phyloP scores from a whole-genome alignment of 2,113 vertebrate genomes.

The Catharus minimus region DNA sequence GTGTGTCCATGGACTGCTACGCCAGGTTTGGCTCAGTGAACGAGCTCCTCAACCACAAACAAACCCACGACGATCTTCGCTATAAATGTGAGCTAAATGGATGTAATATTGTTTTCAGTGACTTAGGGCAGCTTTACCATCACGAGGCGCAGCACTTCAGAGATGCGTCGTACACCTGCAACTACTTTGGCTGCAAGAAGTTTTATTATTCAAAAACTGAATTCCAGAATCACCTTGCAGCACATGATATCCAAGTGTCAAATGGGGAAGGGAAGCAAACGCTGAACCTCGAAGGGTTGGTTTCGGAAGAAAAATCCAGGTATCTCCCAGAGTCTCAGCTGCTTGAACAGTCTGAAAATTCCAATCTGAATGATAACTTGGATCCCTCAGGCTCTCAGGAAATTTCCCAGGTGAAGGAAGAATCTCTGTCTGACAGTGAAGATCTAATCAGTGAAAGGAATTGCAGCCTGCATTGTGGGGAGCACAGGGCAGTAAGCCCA shows the following conservation, averaged over 20 bases:
- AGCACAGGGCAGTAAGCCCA: slow-evolving; percentile 59
- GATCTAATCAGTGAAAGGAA: slow-evolving; percentile 72
- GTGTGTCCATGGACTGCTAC: slow-evolving; percentile 88
- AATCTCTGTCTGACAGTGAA: slow-evolving; percentile 56
- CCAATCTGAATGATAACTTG: slow-evolving; percentile 50
- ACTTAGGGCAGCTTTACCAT: slow-evolving; percentile 93
- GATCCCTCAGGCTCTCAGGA: slow-evolving; percentile 62
- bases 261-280: slow-evolving; percentile 67
- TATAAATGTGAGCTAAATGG: slow-evolving; percentile 93
- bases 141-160: slow-evolving; percentile 97
- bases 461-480: slow-evolving; percentile 70
- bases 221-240: slow-evolving; percentile 87
- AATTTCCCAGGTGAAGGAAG: slow-evolving; percentile 62
- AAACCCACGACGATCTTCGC: slow-evolving; percentile 86
- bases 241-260: slow-evolving; percentile 83
- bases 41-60: slow-evolving; percentile 90
- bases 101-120: slow-evolving; percentile 90
- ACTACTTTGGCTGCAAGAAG: slow-evolving; percentile 85
- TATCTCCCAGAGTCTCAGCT: slow-evolving; percentile 48
- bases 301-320: slow-evolving; percentile 48
- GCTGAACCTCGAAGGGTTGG: slow-evolving; percentile 57
- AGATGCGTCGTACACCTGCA: slow-evolving; percentile 91
- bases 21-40: slow-evolving; percentile 86
- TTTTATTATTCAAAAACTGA: slow-evolving; percentile 95
- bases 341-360: slow-evolving; percentile 58